phyloP scores from a whole-genome alignment of 2,113 vertebrate genomes.

The Rhagologus leucostigma region DNA sequence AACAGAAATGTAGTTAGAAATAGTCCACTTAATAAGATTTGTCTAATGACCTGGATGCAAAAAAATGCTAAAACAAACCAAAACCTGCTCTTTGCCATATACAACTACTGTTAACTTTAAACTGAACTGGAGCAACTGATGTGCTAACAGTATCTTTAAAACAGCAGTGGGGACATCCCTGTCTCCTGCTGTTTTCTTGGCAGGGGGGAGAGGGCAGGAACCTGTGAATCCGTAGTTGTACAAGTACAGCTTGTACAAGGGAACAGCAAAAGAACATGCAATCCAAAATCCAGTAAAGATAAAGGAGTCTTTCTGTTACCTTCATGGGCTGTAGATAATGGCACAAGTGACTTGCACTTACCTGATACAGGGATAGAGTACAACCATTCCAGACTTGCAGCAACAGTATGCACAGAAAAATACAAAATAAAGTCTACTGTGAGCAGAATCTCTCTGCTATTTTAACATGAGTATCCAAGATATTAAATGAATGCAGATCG shows the following conservation, averaged over 20 bases:
- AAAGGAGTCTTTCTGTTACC: background rate
- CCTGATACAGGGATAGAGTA: background rate
- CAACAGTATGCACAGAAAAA: background rate
- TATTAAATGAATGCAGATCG: background rate
- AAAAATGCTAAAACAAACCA: background rate
- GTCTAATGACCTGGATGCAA: background rate
- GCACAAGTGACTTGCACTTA: background rate
- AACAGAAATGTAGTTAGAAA: background rate
- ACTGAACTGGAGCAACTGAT: background rate
- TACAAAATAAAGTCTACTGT: background rate
- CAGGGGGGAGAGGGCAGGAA: accelerated
- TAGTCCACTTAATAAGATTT: background rate
- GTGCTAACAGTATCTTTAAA: background rate
- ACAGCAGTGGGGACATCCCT: background rate
- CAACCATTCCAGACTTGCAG: background rate
- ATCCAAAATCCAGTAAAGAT: background rate
- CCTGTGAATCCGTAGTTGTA: background rate
- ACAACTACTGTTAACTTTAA: background rate
- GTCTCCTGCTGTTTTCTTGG: background rate
- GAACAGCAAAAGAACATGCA: background rate
- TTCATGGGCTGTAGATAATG: background rate
- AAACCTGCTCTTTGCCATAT: background rate
- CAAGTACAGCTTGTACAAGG: background rate
- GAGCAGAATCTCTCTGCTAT: background rate
- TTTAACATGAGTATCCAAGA: background rate